These are phyloP conservation scores for Murina feae DNA, from an alignment of 2,113 vertebrate genomes.

Conservation along the genomic window DNA sequence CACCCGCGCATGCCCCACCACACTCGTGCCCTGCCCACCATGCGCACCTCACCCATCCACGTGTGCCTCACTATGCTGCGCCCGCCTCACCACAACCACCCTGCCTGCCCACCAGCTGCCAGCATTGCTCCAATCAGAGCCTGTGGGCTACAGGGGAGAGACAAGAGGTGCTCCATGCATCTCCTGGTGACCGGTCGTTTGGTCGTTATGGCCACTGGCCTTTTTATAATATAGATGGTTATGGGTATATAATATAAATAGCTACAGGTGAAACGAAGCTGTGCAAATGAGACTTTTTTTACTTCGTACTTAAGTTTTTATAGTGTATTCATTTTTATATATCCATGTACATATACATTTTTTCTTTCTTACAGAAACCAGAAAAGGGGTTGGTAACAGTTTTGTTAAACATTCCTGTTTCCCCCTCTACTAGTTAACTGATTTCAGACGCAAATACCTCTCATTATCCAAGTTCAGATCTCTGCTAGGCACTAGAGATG, in stretches of 20 bases:
- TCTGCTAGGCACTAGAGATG: not conserved
- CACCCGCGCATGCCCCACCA: no score
- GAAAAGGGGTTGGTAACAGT: not conserved
- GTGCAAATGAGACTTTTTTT: slow-evolving; percentile 23
- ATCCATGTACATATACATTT: not conserved
- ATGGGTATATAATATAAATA: slow-evolving; percentile 20
- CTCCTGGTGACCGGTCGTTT: no score
- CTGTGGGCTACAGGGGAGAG: no score
- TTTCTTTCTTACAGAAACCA: slow-evolving; percentile 3
- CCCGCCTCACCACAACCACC: no score
- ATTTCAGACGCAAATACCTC: slow-evolving; percentile 35
- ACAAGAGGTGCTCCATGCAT: no score
- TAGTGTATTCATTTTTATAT: not conserved
- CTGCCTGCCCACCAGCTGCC: no score
- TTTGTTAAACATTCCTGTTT: not conserved
- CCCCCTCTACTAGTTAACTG: not conserved
- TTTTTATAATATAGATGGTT: not conserved
- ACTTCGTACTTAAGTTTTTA: not conserved
- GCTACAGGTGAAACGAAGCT: slow-evolving; percentile 20
- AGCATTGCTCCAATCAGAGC: no score
- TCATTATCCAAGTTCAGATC: slow-evolving; percentile 33
- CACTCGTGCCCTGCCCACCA: no score
- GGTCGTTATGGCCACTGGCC: no score
- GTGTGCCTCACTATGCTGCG: no score
- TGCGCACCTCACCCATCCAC: no score